Evolutionary conservation across 2,113 vertebrate genomes (phyloP).

Genomic region (Rana temporaria): DNA sequence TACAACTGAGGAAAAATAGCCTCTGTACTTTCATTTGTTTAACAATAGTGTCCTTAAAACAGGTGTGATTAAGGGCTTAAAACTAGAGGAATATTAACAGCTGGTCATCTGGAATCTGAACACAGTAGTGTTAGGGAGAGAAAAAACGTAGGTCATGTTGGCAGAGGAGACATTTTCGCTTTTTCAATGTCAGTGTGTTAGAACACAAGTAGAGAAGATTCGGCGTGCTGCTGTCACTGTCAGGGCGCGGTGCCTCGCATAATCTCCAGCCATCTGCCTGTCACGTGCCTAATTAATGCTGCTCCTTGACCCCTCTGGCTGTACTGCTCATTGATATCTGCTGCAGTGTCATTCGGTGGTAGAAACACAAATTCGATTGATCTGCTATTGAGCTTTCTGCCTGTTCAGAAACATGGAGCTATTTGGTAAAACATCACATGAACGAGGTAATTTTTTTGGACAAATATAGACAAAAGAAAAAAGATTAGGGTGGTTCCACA

Average conservation of each 20-base stretch:
- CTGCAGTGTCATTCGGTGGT: background rate
- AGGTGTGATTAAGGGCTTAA: too few species aligned
- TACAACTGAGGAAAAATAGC: too few species aligned
- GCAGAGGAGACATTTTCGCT: background rate
- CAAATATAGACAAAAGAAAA: too few species aligned
- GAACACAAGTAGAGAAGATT: background rate
- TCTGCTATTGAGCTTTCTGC: background rate
- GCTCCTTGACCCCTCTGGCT: background rate
- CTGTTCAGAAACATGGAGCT: background rate
- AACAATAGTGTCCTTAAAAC: too few species aligned
- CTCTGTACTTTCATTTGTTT: too few species aligned
- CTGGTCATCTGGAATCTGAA: background rate
- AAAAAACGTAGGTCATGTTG: background rate
- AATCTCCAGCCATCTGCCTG: conserved; percentile 35
- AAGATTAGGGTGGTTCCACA: too few species aligned
- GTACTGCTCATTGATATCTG: conserved; percentile 12
- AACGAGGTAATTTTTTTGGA: background rate
- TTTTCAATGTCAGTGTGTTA: background rate
- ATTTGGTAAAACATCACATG: background rate
- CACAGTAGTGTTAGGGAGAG: background rate
- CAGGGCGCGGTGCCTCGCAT: background rate
- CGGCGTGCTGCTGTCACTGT: background rate
- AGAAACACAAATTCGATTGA: background rate
- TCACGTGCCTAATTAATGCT: background rate
- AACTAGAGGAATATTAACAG: background rate